These are phyloP conservation scores for Oryzias dopingdopingensis DNA, from an alignment of 2,797 vertebrate genomes.

Conservation along the genomic window DNA sequence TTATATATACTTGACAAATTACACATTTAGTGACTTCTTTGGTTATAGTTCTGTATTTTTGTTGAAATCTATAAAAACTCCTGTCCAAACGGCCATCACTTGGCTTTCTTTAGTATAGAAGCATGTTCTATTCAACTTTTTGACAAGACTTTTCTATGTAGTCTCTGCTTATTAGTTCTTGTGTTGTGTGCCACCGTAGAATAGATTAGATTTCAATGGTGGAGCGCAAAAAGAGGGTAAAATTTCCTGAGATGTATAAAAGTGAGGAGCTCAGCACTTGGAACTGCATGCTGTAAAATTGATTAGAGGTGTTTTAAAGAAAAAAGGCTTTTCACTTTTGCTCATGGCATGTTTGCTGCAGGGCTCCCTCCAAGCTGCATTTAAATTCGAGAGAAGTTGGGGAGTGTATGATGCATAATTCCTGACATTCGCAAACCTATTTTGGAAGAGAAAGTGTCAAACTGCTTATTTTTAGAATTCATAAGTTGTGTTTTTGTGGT, in stretches of 20 bases:
- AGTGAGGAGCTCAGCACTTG: slow-evolving; percentile 31
- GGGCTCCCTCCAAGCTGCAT: slow-evolving; percentile 54
- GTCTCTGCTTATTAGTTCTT: slow-evolving; percentile 6
- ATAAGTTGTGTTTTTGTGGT: neutral
- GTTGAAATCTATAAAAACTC: no score
- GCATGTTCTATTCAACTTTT: slow-evolving; percentile 42
- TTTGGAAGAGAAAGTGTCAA: slow-evolving; percentile 3
- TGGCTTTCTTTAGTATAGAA: slow-evolving; percentile 41
- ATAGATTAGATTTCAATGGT: slow-evolving; percentile 19
- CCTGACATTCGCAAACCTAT: neutral
- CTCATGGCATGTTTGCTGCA: slow-evolving; percentile 46
- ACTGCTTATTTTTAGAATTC: neutral
- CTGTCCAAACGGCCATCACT: slow-evolving; percentile 17
- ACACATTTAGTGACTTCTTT: no score
- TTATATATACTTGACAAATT: no score
- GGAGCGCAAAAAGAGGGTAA: slow-evolving; percentile 24
- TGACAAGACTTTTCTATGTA: slow-evolving; percentile 29
- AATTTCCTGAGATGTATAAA: slow-evolving; percentile 38
- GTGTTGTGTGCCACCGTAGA: slow-evolving; percentile 15
- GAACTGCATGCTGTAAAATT: slow-evolving; percentile 31
- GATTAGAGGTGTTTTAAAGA: slow-evolving; percentile 40
- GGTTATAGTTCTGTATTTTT: no score
- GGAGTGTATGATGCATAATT: slow-evolving; percentile 23
- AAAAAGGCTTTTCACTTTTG: slow-evolving; percentile 32
- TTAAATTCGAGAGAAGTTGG: slow-evolving; percentile 51